phyloP scores from a whole-genome alignment of 2,113 vertebrate genomes.

The Anhinga anhinga region DNA sequence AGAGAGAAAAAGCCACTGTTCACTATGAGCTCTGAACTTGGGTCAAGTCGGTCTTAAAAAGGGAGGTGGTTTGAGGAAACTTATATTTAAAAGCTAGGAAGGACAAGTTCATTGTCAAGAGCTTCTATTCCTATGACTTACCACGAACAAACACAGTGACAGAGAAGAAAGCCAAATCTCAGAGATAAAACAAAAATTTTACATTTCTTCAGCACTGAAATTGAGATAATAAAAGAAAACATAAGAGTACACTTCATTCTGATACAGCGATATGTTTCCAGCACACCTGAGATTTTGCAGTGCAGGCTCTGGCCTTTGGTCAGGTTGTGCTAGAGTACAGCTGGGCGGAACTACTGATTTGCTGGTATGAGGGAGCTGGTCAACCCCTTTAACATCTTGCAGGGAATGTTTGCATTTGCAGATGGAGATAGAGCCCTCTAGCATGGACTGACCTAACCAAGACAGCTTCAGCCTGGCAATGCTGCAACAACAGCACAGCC shows the following conservation, averaged over 20 bases:
- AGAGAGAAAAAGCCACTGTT: not conserved
- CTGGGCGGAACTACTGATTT: not conserved
- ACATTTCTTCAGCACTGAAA: not conserved
- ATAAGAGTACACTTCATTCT: not conserved
- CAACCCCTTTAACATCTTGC: not conserved
- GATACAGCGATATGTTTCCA: not conserved
- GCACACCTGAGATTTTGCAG: not conserved
- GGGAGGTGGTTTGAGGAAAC: not conserved
- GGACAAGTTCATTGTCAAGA: not conserved
- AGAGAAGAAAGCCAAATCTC: not conserved
- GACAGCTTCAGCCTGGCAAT: not conserved
- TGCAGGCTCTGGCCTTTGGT: not conserved
- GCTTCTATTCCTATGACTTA: not conserved
- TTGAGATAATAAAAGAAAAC: not conserved
- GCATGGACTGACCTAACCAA: not conserved
- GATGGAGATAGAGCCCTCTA: not conserved
- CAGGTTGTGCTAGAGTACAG: fast-evolving
- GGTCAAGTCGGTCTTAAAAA: not conserved
- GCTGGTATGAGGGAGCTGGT: not conserved
- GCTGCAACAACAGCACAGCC: not conserved
- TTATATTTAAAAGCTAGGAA: not conserved
- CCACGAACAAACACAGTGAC: not conserved
- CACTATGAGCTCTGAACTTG: not conserved
- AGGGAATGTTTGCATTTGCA: not conserved
- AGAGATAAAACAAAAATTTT: not conserved